Evolutionary conservation across 2,888 invertebrate genomes (phyloP), one percentile per base, ranked within the genome.

Genomic region (Pediacus dermestoides): DNA sequence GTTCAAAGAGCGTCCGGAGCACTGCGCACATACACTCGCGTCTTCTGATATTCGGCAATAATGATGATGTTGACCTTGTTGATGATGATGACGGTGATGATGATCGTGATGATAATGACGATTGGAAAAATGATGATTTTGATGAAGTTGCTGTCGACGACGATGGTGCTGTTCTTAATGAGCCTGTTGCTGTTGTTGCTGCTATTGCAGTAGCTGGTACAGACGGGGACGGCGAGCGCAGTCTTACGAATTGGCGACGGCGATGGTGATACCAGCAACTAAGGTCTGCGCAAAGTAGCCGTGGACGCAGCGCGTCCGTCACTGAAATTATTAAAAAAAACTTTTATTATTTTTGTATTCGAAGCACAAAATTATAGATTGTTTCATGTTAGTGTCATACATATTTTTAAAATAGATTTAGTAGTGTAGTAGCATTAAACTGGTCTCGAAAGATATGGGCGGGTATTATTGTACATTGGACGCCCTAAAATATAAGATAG

Each of bases 231-330:
- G 32, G 26, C 39, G 37, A 41, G 48, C 39, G 30, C 46, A 39
- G 25, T 34, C 37, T 35, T 44, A 39, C 48, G 44, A 47, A 45
- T 46, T 47, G 46, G 47, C 50, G 41, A 53, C 52, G 45, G 33
- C 34, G 28, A 32, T 37, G 32, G 14, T 9, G 48, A n/a, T n/a
- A n/a, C n/a, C 52, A 60, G 65, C 60, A 58, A 46, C 48, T 42
- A 30, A 41, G 50, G 53, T n/a, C n/a, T n/a, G 56, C 57, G 55
- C 63, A 64, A 63, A 56, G 66, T 64, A 66, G 68, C 68, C 67
- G 70, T 69, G 68, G 69, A 70, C 72, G 73, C 74, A 74, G 73
- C 72, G 73, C 75, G 71, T 75, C 75, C 75, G 74, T 75, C 73
- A 76, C 76, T 76, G 68, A 22, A 73, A 74, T 44, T n/a, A n/a